Evolutionary conservation across 2,113 vertebrate species (phyloP).

Genomic region (Mixornis gularis): DNA sequence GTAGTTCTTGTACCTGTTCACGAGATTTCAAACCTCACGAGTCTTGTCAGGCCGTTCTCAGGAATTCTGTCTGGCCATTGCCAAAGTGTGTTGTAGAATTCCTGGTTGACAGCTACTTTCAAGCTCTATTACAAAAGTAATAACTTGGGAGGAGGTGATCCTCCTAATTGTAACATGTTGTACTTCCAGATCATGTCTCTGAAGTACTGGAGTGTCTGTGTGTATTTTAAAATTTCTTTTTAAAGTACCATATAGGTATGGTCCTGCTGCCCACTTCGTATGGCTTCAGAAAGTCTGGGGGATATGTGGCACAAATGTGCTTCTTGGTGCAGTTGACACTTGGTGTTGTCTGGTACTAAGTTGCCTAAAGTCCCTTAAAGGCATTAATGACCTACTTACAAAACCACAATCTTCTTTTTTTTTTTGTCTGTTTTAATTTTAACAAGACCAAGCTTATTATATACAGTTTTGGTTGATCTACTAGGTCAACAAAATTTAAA

Average conservation of each 20-base stretch:
- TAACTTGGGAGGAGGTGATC: neutral
- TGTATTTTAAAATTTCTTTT: neutral
- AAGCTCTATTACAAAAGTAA: neutral
- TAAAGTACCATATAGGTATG: neutral
- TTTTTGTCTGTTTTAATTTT: neutral
- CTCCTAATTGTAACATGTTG: neutral
- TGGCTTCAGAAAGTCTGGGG: neutral
- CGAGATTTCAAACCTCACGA: neutral
- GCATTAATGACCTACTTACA: neutral
- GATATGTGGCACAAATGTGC: neutral
- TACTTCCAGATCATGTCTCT: neutral
- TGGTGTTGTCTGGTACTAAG: neutral
- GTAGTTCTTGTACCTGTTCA: neutral
- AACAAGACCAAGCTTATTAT: neutral
- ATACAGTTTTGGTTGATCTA: neutral
- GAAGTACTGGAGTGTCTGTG: neutral
- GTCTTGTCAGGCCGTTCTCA: neutral
- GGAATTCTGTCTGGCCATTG: neutral
- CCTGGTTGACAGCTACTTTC: neutral
- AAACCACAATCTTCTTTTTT: fast-evolving
- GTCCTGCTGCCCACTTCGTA: neutral
- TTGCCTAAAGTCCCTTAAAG: neutral
- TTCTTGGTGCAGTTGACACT: neutral
- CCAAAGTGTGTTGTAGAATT: neutral
- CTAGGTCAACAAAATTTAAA: neutral